Base-by-base conservation (phyloP, 2,113 vertebrate species). In the Ariopsis seemanni region DNA sequence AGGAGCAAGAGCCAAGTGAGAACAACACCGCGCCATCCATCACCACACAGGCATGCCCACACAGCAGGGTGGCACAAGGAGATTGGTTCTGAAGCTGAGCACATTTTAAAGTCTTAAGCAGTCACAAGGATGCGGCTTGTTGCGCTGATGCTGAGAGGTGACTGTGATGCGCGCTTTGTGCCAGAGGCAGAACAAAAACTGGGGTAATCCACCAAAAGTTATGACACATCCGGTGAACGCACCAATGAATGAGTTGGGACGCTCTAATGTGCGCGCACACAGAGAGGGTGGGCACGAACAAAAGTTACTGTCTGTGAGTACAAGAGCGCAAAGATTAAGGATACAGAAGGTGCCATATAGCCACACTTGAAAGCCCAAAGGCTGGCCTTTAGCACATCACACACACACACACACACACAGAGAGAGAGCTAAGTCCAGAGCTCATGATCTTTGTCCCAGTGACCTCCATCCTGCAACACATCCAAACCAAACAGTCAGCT, bases 181-280 rank as follows among this genome's bases (percentile, higher is more conserved):
- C 1, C 57, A 69, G 67, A 52, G 69, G 67, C 42, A 60, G 67
- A 60, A 15, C 55, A 92, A 93, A 42, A 94, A 95, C 90, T 94
- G 91, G 92, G 93, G 91, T 95, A 91, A 95, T 95, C 95, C 95
- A 94, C 89, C 92, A 95, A 95, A 95, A 94, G 69, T 94, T 91
- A 93, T 95, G 94, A 95, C 94, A 95, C 94, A 92, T 90, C 94
- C 89, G 90, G 93, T 86, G 91, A 88, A 93, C 87, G 95, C 93
- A 95, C 95, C 95, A 95, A 96, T 95, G 94, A 95, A 92, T 90
- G 93, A 90, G 92, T 87, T 89, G 86, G 92, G 88, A 87, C 84
- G 48, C 75, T 27, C n/a, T 58, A 87, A 82, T n/a, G 85, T n/a
- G 74, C 18, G 2, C 4, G 18, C 9, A 7, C 48, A 11, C 62